phyloP scores from a whole-genome alignment of 2,113 vertebrate species.

The Psittacara wagleri region DNA sequence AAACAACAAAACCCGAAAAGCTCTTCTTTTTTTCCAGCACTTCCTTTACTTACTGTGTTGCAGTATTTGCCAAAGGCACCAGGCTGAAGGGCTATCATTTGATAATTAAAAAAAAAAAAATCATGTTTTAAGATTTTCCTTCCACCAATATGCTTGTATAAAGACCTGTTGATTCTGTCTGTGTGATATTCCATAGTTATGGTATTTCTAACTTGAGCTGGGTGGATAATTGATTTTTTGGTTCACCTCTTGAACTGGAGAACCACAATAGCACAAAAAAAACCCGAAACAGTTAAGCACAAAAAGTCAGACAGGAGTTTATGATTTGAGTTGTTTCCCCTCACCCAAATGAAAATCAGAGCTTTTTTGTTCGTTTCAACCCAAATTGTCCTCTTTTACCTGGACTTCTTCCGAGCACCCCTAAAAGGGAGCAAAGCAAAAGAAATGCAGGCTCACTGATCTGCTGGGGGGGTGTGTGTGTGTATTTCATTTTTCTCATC shows the following conservation, averaged over 20 bases:
- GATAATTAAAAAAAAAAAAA: not conserved
- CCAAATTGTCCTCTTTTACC: not conserved
- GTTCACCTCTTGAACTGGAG: constrained; percentile 18
- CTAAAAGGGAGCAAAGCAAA: not conserved
- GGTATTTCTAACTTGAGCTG: not conserved
- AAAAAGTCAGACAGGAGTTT: not conserved
- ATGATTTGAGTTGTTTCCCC: not conserved
- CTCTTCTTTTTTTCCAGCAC: not conserved
- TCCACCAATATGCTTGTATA: not conserved
- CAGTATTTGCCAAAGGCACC: not conserved
- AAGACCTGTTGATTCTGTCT: not conserved
- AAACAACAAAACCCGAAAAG: constrained; percentile 38
- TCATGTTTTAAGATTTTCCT: not conserved
- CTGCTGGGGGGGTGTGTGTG: not conserved
- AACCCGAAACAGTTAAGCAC: not conserved
- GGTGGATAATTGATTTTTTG: constrained; percentile 16
- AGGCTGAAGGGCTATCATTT: not conserved
- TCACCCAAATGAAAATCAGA: not conserved
- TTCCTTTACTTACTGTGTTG: constrained; percentile 20
- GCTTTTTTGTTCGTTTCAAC: not conserved
- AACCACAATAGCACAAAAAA: not conserved
- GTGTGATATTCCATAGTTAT: not conserved
- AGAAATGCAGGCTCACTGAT: not conserved
- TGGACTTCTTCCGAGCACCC: not conserved
- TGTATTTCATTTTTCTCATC: not conserved